Evolutionary conservation across 1,140 invertebrate genomes (phyloP), one percentile per base, ranked within the genome.

Genomic region (Drosophila obscura): DNA sequence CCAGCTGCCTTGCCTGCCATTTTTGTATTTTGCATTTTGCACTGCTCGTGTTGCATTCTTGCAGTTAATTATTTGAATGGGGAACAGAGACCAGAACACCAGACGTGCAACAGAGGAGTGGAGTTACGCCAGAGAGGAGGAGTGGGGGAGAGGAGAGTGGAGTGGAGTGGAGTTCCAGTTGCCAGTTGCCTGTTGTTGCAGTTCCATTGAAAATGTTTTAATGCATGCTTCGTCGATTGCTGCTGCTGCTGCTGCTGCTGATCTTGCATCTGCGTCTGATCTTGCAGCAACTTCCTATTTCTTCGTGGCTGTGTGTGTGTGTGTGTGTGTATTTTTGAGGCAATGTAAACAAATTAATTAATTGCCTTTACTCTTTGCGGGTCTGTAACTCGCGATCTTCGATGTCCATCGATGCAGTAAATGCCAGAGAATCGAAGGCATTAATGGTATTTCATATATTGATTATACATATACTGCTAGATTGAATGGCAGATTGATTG

Each of bases 311-410:
- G 77, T 56, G 35, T 39, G 9, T 39, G 2, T 35, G 19, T 74
- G 77, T 56, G 9, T 77, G 77, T 56, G 35, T 39, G 9, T 39
- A 1, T 35, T 35, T 35, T 88, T 77, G 71, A 61, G 65, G 58
- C 66, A 88, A 88, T 88, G 83, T 88, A 88, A 88, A 88, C 83
- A 88, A 83, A 88, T 88, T 88, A 88, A 88, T 88, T 82, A 88
- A 88, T 88, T 88, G 83, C 83, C 79, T 83, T 87, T 88, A 61
- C 66, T 13, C 11, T 87, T 87, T 72, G 78, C 73, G 77, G 35
- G 64, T 77, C 80, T 77, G 75, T 68, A 62, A 41, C 65, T 65
- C 67, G 68, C 65, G 60, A 52, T 66, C 51, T 48, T 22, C 45
- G 44, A 22, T 43, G 49, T 52, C 49, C 22, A 50, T 59, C 71